A percentile compares a stretch with the other conserved stretches of the same genome.
These are phyloP conservation scores for Vollenhovia emeryi DNA, from an alignment of 1,140 invertebrate species.

Conservation along the genomic window DNA sequence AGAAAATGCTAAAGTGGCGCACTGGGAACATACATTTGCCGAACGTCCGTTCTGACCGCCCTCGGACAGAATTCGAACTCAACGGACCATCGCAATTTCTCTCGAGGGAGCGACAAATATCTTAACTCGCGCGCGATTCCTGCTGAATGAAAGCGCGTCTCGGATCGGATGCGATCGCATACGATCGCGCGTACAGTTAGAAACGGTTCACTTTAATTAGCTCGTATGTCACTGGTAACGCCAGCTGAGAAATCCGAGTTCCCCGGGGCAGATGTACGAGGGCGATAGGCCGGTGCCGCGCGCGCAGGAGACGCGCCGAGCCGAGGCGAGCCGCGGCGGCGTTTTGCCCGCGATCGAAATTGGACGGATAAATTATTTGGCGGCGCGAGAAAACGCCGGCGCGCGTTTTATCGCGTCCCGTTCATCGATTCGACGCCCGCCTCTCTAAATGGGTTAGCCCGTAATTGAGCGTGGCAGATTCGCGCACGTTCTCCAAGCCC, in stretches of 20 bases:
- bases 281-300: constrained; percentile 30
- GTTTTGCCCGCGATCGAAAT: constrained; percentile 33
- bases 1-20: background rate
- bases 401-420: constrained; percentile 29
- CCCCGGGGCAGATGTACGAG: constrained; percentile 35
- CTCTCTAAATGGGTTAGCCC: background rate
- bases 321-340: constrained; percentile 4
- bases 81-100: constrained; percentile 17
- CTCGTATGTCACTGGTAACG: constrained; percentile 43
- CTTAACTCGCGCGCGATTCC: background rate
- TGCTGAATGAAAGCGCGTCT: constrained; percentile 37
- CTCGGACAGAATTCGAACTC: background rate
- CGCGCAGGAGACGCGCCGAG: constrained; percentile 15
- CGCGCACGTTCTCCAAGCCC: background rate
- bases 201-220: constrained; percentile 58
- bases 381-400: constrained; percentile 23
- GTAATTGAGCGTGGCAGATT: constrained; percentile 2
- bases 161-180: constrained; percentile 39
- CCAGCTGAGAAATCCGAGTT: constrained; percentile 34
- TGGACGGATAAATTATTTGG: constrained; percentile 45
- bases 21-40: background rate
- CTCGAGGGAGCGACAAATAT: constrained; percentile 36
- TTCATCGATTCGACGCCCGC: constrained; percentile 16
- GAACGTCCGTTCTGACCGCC: background rate
- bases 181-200: constrained; percentile 48